Percentiles rank a stretch among this genome's conserved stretches.
phyloP scores from a whole-genome alignment of 2,113 vertebrate genomes.

The Phainopepla nitens region DNA sequence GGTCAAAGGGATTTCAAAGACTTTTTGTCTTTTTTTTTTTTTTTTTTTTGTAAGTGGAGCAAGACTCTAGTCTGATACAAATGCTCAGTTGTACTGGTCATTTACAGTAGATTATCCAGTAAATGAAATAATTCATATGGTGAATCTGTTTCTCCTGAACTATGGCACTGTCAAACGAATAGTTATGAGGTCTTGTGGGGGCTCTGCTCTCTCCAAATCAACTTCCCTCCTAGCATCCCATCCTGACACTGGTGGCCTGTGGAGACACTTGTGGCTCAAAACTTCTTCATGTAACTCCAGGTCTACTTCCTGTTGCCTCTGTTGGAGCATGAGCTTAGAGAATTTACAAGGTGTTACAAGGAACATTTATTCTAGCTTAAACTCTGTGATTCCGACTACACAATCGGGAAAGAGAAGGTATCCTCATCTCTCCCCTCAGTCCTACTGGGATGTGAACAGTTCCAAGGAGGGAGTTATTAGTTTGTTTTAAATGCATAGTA shows the following conservation, averaged over 20 bases:
- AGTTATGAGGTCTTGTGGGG: neutral
- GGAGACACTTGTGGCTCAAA: neutral
- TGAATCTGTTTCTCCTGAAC: neutral
- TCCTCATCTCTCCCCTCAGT: neutral
- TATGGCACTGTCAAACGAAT: neutral
- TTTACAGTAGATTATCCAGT: neutral
- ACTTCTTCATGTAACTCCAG: neutral
- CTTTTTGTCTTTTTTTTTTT: neutral
- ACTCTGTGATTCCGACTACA: neutral
- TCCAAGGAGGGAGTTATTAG: neutral
- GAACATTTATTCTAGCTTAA: neutral
- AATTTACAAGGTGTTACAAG: neutral
- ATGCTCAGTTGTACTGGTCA: neutral
- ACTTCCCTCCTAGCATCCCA: neutral
- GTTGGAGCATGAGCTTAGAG: neutral
- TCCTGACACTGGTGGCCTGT: neutral
- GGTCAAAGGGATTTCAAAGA: neutral
- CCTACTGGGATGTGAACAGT: neutral
- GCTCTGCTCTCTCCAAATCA: neutral
- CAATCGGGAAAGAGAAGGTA: neutral
- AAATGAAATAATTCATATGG: neutral
- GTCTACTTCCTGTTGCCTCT: neutral
- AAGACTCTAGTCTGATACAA: neutral
- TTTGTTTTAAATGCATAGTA: neutral
- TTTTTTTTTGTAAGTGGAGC: neutral